These are phyloP conservation scores for Sitta europaea DNA, from an alignment of 2,113 vertebrate species.

Conservation along the genomic window DNA sequence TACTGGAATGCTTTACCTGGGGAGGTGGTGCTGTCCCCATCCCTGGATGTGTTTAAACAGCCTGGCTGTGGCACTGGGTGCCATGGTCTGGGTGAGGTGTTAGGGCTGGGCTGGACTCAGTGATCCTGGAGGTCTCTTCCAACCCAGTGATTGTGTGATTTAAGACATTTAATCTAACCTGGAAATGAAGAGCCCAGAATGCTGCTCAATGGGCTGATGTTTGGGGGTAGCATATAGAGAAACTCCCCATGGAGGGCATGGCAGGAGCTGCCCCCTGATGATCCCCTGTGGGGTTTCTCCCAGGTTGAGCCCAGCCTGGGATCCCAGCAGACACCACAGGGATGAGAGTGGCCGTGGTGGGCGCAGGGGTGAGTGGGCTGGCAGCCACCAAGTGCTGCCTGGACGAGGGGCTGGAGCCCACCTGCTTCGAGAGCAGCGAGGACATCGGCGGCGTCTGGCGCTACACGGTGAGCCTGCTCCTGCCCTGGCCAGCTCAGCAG, in stretches of 20 bases:
- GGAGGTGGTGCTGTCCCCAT: too few relatives aligned
- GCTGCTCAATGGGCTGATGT: neutral
- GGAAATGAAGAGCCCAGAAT: neutral
- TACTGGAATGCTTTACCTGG: too few relatives aligned
- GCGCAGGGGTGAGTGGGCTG: constrained; percentile 79
- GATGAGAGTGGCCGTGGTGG: constrained; percentile 80
- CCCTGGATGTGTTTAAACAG: too few relatives aligned
- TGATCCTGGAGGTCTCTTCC: too few relatives aligned
- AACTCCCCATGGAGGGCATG: accelerated
- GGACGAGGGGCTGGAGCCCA: constrained; percentile 81
- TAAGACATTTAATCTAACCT: neutral
- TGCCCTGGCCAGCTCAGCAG: neutral
- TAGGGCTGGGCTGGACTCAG: too few relatives aligned
- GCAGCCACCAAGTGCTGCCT: constrained; percentile 80
- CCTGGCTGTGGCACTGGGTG: too few relatives aligned
- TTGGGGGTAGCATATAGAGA: neutral
- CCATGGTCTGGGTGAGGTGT: too few relatives aligned
- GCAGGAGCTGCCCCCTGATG: neutral
- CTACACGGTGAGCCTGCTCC: constrained; percentile 68
- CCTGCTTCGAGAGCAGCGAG: constrained; percentile 81
- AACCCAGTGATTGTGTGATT: too few relatives aligned
- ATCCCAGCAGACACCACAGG: accelerated
- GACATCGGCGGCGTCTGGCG: constrained; percentile 83
- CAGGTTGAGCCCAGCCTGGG: neutral
- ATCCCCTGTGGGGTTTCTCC: neutral